Evolutionary conservation across 1,140 invertebrate genomes (phyloP).

Genomic region (Caenorhabditis inopinata): DNA sequence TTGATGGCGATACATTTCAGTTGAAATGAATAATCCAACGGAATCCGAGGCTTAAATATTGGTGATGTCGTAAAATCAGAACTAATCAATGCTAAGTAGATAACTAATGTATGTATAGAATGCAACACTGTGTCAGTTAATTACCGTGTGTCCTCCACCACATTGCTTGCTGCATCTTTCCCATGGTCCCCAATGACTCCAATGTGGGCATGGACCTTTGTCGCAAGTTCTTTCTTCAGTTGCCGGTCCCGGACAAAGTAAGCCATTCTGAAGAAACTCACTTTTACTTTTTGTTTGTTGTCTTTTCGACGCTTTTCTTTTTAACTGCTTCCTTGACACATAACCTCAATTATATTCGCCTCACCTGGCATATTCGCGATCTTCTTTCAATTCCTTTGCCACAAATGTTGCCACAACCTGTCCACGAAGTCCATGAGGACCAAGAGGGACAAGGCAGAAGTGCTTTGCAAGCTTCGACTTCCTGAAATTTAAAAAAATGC

Average conservation of each 20-base stretch:
- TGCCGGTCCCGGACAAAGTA: slow-evolving; percentile 43
- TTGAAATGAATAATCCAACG: too few species aligned
- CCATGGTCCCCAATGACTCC: slow-evolving; percentile 78
- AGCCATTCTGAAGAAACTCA: slow-evolving; percentile 35
- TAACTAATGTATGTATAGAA: too few species aligned
- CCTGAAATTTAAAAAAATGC: slow-evolving; percentile 9
- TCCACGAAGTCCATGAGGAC: slow-evolving; percentile 46
- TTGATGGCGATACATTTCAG: too few species aligned
- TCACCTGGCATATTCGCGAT: slow-evolving; percentile 33
- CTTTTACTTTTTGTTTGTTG: slow-evolving; percentile 7
- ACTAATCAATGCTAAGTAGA: too few species aligned
- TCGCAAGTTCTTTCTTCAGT: slow-evolving; percentile 41
- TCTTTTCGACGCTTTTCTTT: background rate
- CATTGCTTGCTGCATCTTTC: slow-evolving; percentile 76
- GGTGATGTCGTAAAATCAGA: too few species aligned
- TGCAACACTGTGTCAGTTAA: too few species aligned
- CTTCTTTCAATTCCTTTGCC: slow-evolving; percentile 35
- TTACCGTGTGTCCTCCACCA: slow-evolving; percentile 72
- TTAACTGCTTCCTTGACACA: slow-evolving; percentile 5
- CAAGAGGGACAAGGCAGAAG: slow-evolving; percentile 38
- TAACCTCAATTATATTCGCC: slow-evolving; percentile 15
- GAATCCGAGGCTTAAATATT: too few species aligned
- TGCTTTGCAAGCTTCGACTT: slow-evolving; percentile 41
- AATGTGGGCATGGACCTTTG: slow-evolving; percentile 64
- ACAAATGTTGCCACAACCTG: slow-evolving; percentile 42